Percentiles rank a stretch among this genome's conserved stretches.
Evolutionary conservation across 2,797 vertebrate genomes (phyloP).

Genomic region (Spinibarbus caldwelli): DNA sequence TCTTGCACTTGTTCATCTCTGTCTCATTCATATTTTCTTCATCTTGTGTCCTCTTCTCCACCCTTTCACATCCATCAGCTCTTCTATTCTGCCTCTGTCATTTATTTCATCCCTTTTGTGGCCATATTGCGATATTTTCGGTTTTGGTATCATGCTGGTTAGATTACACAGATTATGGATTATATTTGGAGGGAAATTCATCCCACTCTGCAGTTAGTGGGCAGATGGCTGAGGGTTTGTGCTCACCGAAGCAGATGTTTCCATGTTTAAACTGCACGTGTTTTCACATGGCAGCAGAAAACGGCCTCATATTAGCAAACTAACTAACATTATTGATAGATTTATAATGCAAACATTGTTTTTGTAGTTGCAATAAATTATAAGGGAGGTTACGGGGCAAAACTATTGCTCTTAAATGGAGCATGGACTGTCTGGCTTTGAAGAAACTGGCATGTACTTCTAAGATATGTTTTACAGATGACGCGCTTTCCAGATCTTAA

Average conservation of each 20-base stretch:
- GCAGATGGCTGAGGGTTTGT: constrained; percentile 36
- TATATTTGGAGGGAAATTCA: constrained; percentile 41
- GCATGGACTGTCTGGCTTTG: constrained; percentile 9
- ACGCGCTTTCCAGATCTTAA: constrained; percentile 33
- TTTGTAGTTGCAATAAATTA: constrained; percentile 24
- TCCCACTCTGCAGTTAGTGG: constrained; percentile 16
- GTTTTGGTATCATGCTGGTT: neutral
- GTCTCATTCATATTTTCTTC: neutral
- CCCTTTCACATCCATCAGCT: neutral
- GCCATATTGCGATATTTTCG: neutral
- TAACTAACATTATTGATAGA: constrained; percentile 27
- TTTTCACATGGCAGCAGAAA: neutral
- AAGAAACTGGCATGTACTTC: constrained; percentile 6
- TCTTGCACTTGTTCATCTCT: neutral
- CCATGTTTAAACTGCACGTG: neutral
- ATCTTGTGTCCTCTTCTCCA: neutral
- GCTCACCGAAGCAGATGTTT: constrained; percentile 39
- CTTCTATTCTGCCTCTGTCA: neutral
- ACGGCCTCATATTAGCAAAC: neutral
- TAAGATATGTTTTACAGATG: constrained; percentile 49
- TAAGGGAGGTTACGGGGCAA: neutral
- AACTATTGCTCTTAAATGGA: constrained; percentile 23
- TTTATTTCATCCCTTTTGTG: neutral
- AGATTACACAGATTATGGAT: constrained; percentile 42
- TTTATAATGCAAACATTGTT: constrained; percentile 18